Evolutionary conservation across 1,140 invertebrate genomes (phyloP).

Genomic region (Listronotus bonariensis): DNA sequence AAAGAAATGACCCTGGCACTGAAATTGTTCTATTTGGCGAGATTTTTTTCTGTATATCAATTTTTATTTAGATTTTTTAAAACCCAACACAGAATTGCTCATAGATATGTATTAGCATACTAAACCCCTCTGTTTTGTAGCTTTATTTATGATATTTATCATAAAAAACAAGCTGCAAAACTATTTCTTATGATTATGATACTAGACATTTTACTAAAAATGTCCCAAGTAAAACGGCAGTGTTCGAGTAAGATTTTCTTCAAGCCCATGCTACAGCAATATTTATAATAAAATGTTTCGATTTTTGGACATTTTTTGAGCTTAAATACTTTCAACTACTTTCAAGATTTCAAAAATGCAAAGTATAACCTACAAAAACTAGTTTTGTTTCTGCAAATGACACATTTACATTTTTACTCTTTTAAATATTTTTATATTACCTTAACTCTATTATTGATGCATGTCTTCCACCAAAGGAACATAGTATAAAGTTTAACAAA

Average conservation of each 20-base stretch:
- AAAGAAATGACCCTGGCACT: too few species aligned
- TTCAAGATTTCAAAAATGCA: not conserved
- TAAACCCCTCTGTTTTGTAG: not conserved
- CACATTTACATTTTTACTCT: too few species aligned
- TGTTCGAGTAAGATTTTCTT: conserved; percentile 46
- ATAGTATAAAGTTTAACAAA: too few species aligned
- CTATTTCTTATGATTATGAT: conserved; percentile 8
- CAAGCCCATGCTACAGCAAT: conserved; percentile 46
- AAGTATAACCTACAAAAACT: not conserved
- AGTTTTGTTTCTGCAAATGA: too few species aligned
- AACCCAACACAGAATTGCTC: too few species aligned
- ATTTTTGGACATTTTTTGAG: conserved; percentile 46
- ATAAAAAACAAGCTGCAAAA: conserved; percentile 10
- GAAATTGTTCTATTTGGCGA: too few species aligned
- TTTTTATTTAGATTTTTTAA: too few species aligned
- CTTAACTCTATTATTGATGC: too few species aligned
- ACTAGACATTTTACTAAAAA: conserved; percentile 25
- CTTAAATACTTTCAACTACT: conserved; percentile 40
- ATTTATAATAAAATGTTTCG: conserved; percentile 39
- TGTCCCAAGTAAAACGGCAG: conserved; percentile 50
- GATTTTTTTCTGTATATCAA: too few species aligned
- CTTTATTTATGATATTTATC: conserved; percentile 1
- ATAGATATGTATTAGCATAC: not conserved
- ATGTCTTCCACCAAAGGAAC: too few species aligned
- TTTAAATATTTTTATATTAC: too few species aligned